Evolutionary conservation across 2,113 vertebrate genomes (phyloP).

Genomic region (Pongo abelii): DNA sequence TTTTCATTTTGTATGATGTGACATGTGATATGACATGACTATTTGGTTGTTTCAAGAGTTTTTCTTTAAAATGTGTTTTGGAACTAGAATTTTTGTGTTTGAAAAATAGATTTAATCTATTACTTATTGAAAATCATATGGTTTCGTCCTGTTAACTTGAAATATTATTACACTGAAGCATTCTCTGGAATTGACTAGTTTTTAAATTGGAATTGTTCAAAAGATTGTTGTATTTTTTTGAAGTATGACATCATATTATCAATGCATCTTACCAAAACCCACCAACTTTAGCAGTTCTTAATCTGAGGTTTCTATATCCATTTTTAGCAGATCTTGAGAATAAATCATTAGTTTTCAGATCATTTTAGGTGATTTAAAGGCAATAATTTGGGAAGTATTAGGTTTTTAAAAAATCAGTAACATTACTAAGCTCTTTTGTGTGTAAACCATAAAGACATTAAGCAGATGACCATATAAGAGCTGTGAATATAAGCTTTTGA

Average conservation of each 20-base stretch:
- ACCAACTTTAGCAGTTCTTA: not conserved
- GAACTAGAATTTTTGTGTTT: slow-evolving; percentile 24
- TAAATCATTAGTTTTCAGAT: not conserved
- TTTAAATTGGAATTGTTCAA: not conserved
- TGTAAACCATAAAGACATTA: not conserved
- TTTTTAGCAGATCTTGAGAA: slow-evolving; percentile 12
- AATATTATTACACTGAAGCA: not conserved
- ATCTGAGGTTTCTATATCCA: not conserved
- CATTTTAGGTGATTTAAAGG: not conserved
- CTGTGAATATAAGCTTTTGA: not conserved
- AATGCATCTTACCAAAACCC: not conserved
- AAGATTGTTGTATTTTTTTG: not conserved
- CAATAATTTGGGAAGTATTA: slow-evolving; percentile 12
- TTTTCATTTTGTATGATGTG: not conserved
- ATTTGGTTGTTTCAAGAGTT: not conserved
- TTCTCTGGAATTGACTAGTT: not conserved
- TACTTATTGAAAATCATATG: not conserved
- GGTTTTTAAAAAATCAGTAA: not conserved
- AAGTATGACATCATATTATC: not conserved
- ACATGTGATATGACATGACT: not conserved
- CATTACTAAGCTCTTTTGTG: not conserved
- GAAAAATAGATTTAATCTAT: not conserved
- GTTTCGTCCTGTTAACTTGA: not conserved
- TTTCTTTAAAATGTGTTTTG: not conserved
- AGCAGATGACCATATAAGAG: not conserved